A percentile compares a stretch with the other conserved stretches of the same genome.
Conservation (phyloP, 1,140 invertebrate genomes). For the Panagrolaimus sp. region DNA sequence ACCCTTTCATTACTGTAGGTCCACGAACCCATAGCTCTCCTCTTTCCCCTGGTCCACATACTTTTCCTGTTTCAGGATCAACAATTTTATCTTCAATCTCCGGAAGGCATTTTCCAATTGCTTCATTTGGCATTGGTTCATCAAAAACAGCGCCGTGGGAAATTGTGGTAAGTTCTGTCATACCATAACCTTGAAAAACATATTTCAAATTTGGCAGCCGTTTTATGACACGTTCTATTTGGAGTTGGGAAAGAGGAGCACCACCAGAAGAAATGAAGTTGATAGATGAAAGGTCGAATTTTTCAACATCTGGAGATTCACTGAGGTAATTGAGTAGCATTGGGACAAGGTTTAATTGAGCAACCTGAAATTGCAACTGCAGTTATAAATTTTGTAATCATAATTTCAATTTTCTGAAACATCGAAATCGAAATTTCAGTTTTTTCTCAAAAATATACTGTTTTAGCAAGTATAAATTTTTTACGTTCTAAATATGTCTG, state of each 20-base stretch:
- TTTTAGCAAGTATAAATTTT: no score
- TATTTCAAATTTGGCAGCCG: not conserved
- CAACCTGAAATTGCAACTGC: no score
- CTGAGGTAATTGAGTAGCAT: not conserved
- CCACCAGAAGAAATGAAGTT: not conserved
- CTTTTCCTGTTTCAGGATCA: not conserved
- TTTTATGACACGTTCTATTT: not conserved
- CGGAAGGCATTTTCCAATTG: not conserved
- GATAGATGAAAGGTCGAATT: not conserved
- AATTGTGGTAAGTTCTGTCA: not conserved
- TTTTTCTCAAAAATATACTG: no score
- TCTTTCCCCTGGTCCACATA: not conserved
- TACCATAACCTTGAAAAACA: slow-evolving; percentile 12
- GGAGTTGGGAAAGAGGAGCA: not conserved
- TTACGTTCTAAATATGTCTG: no score
- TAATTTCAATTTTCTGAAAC: no score
- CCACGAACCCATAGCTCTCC: not conserved
- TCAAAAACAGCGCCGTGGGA: not conserved
- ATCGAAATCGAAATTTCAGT: no score
- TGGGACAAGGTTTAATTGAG: slow-evolving; percentile 3
- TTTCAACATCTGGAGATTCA: not conserved
- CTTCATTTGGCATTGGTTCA: not conserved
- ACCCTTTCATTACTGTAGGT: not conserved
- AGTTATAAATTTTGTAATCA: no score
- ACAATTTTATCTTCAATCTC: not conserved